Percentiles rank a stretch among this genome's conserved stretches.
These are phyloP conservation scores for Sturnus vulgaris DNA, from an alignment of 2,113 vertebrate genomes.

Conservation along the genomic window DNA sequence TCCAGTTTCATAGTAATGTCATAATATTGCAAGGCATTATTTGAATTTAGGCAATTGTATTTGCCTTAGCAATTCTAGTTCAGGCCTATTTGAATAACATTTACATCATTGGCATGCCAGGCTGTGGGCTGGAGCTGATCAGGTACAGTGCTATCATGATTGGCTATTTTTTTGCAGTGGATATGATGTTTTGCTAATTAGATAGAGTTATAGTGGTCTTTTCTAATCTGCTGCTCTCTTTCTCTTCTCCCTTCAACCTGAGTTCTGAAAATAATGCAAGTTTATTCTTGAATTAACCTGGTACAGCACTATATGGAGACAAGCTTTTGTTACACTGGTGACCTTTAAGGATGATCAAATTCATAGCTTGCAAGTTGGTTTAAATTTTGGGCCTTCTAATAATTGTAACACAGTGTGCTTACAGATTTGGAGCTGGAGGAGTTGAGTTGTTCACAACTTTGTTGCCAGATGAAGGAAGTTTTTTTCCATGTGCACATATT, in stretches of 20 bases:
- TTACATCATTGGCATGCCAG: not conserved
- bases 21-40: not conserved
- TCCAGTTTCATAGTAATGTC: not conserved
- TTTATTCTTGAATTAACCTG: not conserved
- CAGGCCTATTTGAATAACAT: not conserved
- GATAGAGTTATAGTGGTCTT: not conserved
- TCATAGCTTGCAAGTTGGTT: not conserved
- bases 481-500: not conserved
- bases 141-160: not conserved
- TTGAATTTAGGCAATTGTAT: not conserved
- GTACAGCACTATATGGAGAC: not conserved
- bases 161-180: not conserved
- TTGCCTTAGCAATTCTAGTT: not conserved
- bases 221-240: not conserved
- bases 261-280: not conserved
- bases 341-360: not conserved
- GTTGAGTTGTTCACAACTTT: not conserved
- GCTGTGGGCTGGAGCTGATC: not conserved
- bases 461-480: not conserved
- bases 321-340: not conserved
- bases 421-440: not conserved
- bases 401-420: not conserved
- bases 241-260: not conserved
- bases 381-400: not conserved
- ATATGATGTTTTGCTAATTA: not conserved